Evolutionary conservation across 2,888 invertebrate species (phyloP).

Genomic region (Mechanitis messenoides): DNA sequence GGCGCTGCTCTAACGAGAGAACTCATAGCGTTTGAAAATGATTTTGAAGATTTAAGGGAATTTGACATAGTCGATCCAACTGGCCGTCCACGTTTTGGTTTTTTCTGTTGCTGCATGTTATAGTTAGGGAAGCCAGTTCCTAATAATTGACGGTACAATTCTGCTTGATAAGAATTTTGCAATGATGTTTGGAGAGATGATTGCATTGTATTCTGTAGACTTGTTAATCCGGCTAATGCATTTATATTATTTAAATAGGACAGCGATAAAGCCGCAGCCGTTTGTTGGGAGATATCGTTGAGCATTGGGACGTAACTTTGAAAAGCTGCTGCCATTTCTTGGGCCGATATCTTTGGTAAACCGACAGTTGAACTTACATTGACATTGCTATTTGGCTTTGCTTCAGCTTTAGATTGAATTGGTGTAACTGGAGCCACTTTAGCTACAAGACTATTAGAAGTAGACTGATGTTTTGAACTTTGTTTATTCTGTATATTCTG

Average conservation of each 20-base stretch:
- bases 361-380: constrained; percentile 28
- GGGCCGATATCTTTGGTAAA: constrained; percentile 56
- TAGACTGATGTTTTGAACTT: constrained; percentile 36
- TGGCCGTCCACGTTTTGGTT: constrained; percentile 57
- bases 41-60: neutral
- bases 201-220: constrained; percentile 53
- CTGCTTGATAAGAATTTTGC: constrained; percentile 62
- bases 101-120: constrained; percentile 52
- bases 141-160: constrained; percentile 63
- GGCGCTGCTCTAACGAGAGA: constrained; percentile 28
- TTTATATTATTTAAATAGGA: constrained; percentile 59
- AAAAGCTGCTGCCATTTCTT: constrained; percentile 60
- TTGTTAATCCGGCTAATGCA: constrained; percentile 53
- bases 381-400: constrained; percentile 29
- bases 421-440: constrained; percentile 35
- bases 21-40: neutral
- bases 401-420: constrained; percentile 41
- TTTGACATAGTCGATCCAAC: neutral
- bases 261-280: constrained; percentile 57
- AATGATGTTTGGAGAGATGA: constrained; percentile 46
- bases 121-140: constrained; percentile 53
- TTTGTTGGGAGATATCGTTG: constrained; percentile 58
- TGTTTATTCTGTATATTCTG: constrained; percentile 62
- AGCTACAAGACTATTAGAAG: constrained; percentile 36
- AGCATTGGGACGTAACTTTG: constrained; percentile 61